These are phyloP conservation scores for Gobio gobio DNA, from an alignment of 2,113 vertebrate genomes.

Conservation along the genomic window DNA sequence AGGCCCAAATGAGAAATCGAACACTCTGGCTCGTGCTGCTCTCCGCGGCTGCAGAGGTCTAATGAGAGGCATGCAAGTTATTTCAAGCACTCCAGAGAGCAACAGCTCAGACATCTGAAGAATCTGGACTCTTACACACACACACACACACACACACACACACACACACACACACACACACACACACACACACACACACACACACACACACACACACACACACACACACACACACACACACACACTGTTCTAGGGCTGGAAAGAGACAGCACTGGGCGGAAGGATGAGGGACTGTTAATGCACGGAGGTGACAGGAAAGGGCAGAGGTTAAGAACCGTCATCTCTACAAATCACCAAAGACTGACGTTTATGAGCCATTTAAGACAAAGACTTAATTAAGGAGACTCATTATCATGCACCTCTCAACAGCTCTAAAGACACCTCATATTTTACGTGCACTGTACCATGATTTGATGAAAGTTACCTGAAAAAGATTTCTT, in stretches of 20 bases:
- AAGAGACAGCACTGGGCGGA: background rate
- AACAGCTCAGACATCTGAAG: conserved; percentile 7
- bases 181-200: background rate
- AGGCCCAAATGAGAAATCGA: background rate
- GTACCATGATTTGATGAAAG: background rate
- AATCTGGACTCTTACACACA: background rate
- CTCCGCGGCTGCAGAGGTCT: background rate
- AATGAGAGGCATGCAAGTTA: conserved; percentile 10
- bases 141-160: background rate
- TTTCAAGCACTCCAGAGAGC: conserved; percentile 1
- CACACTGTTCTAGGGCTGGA: conserved; percentile 39
- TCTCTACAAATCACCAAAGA: background rate
- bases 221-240: conserved; percentile 22
- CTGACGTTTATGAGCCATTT: conserved; percentile 32
- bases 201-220: too few relatives aligned
- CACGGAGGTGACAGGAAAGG: conserved; percentile 21
- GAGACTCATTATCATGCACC: conserved; percentile 21
- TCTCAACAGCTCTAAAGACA: background rate
- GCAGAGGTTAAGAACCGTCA: conserved; percentile 1
- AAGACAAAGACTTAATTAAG: conserved; percentile 33
- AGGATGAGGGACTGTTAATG: conserved; percentile 57
- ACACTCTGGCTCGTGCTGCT: background rate
- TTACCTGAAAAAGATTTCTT: background rate
- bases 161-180: background rate
- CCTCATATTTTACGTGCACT: background rate